Percentiles rank a stretch among this genome's conserved stretches.
These are phyloP conservation scores for Anguilla obscura DNA, from an alignment of 2,797 vertebrate genomes.

Conservation along the genomic window DNA sequence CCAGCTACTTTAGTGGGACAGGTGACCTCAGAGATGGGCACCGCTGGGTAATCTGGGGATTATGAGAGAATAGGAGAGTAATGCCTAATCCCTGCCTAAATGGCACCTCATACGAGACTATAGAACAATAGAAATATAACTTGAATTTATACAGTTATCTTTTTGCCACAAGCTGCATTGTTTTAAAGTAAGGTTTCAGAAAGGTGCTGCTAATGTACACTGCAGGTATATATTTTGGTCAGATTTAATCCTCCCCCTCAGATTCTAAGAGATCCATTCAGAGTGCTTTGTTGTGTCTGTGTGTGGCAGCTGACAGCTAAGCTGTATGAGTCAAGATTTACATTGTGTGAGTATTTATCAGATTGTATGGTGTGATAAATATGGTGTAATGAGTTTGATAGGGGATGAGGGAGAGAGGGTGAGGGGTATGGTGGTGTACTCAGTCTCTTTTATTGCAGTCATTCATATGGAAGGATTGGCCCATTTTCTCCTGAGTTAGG, in stretches of 20 bases:
- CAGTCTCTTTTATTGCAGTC: not conserved
- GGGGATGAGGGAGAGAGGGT: not conserved
- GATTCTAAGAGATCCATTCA: not conserved
- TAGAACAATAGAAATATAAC: not conserved
- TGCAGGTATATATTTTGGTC: not conserved
- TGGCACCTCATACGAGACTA: not conserved
- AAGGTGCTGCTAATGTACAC: not conserved
- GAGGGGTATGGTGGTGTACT: not conserved
- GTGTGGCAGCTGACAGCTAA: not conserved
- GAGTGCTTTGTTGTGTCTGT: not conserved
- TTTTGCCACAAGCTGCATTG: not conserved
- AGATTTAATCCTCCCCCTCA: not conserved
- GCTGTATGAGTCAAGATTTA: not conserved
- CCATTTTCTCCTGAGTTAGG: not conserved
- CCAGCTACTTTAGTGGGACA: not conserved
- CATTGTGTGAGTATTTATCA: not conserved
- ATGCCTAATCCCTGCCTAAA: slow-evolving; percentile 7
- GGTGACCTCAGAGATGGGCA: slow-evolving; percentile 14
- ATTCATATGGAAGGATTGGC: not conserved
- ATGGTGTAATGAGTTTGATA: not conserved
- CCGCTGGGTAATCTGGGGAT: slow-evolving; percentile 14
- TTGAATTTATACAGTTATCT: not conserved
- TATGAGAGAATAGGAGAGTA: not conserved
- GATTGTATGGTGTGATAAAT: not conserved
- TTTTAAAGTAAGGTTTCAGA: not conserved